Percentiles rank a stretch among this genome's conserved stretches.
Conservation (phyloP, 2,888 invertebrate species). For the Phorcus lineatus region DNA sequence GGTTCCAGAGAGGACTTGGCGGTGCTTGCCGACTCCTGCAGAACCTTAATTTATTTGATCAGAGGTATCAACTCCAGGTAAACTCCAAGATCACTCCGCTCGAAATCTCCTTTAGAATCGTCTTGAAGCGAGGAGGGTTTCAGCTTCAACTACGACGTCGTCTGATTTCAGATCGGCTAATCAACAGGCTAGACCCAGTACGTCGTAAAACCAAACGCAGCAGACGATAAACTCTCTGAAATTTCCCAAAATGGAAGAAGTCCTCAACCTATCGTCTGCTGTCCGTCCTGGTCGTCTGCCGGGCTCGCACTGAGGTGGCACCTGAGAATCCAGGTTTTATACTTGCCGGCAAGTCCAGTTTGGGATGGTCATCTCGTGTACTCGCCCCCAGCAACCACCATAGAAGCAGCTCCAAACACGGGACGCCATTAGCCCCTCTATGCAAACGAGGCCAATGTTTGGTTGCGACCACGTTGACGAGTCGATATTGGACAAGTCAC, state of each 20-base stretch:
- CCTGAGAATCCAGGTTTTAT: background rate
- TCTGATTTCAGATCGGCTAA: slow-evolving; percentile 1
- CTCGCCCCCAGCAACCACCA: background rate
- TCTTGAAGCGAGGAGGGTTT: background rate
- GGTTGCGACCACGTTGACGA: background rate
- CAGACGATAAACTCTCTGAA: background rate
- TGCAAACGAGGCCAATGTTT: background rate
- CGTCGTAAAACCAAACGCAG: background rate
- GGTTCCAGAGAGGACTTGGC: too few relatives aligned
- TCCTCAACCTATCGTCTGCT: background rate
- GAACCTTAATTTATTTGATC: too few relatives aligned
- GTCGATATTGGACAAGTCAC: background rate
- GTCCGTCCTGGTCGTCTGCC: background rate
- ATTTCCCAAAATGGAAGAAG: background rate
- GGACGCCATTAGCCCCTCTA: background rate
- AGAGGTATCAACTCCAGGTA: too few relatives aligned
- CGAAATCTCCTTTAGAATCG: background rate
- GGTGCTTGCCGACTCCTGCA: too few relatives aligned
- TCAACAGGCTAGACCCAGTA: background rate
- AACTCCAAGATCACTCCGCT: slow-evolving; percentile 6
- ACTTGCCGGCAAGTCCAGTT: background rate
- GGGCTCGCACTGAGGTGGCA: slow-evolving; percentile 11
- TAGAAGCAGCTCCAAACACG: background rate
- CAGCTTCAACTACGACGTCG: background rate
- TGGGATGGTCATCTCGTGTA: slow-evolving; percentile 15